These are phyloP conservation scores for Suillia variegata DNA, from an alignment of 2,888 invertebrate species.

Conservation along the genomic window DNA sequence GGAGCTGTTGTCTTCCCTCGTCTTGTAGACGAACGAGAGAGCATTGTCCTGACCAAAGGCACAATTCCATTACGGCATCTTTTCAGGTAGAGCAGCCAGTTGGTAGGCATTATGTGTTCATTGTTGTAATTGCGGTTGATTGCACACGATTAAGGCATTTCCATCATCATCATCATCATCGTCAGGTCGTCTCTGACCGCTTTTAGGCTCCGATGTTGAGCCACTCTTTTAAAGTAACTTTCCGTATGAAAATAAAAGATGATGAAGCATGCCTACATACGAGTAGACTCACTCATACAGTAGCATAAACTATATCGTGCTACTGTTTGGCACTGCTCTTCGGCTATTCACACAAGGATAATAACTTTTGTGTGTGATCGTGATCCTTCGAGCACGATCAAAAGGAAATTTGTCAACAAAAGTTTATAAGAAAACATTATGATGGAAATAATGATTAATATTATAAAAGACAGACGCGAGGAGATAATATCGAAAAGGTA, in stretches of 20 bases:
- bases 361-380: background rate
- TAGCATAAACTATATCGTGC: background rate
- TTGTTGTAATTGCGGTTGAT: constrained; percentile 51
- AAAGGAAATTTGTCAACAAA: constrained; percentile 3
- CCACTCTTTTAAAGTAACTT: background rate
- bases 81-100: constrained; percentile 26
- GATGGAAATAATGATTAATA: background rate
- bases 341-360: constrained; percentile 3
- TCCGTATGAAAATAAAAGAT: too few relatives aligned
- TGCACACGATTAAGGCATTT: constrained; percentile 47
- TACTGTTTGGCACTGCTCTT: background rate
- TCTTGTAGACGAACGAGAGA: too few relatives aligned
- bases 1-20: too few relatives aligned
- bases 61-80: constrained; percentile 47
- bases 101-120: too few relatives aligned
- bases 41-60: constrained; percentile 36
- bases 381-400: background rate
- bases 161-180: too few relatives aligned
- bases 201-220: background rate
- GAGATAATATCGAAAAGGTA: too few relatives aligned
- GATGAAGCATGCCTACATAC: too few relatives aligned
- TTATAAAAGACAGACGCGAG: background rate
- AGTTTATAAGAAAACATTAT: background rate
- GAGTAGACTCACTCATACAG: background rate
- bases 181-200: constrained; percentile 4